A percentile compares a stretch with the other conserved stretches of the same genome.
Evolutionary conservation across 2,797 vertebrate genomes (phyloP).

Genomic region (Cynopterus sphinx): DNA sequence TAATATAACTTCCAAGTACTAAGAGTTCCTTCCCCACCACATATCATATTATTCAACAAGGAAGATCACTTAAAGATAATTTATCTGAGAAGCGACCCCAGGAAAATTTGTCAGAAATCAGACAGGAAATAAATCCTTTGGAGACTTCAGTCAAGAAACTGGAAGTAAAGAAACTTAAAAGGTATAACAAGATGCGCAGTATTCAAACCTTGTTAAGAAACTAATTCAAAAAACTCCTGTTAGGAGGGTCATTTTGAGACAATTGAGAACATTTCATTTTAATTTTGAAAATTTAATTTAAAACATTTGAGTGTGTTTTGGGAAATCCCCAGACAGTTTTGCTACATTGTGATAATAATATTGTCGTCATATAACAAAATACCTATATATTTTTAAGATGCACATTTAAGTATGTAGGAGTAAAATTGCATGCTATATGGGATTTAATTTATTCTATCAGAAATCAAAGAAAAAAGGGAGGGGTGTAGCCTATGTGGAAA

Average conservation of each 20-base stretch:
- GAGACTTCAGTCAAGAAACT: neutral
- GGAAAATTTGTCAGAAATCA: neutral
- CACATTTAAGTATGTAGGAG: neutral
- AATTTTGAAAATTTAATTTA: neutral
- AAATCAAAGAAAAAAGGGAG: neutral
- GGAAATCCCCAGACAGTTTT: neutral
- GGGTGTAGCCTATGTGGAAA: neutral
- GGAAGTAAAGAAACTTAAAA: neutral
- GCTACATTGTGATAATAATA: neutral
- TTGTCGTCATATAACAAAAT: constrained; percentile 11
- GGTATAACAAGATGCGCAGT: neutral
- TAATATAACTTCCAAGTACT: neutral
- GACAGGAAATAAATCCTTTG: neutral
- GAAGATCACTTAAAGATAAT: neutral
- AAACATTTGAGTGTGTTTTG: neutral
- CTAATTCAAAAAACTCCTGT: neutral
- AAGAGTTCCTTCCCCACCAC: neutral
- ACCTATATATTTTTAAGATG: neutral
- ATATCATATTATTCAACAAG: neutral
- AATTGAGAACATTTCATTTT: neutral
- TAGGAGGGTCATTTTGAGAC: neutral
- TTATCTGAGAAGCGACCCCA: neutral
- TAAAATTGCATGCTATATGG: neutral
- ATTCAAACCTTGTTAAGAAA: neutral
- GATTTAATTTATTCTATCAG: neutral